Evolutionary conservation across 2,888 invertebrate species (phyloP).

Genomic region (Clostera curtula): DNA sequence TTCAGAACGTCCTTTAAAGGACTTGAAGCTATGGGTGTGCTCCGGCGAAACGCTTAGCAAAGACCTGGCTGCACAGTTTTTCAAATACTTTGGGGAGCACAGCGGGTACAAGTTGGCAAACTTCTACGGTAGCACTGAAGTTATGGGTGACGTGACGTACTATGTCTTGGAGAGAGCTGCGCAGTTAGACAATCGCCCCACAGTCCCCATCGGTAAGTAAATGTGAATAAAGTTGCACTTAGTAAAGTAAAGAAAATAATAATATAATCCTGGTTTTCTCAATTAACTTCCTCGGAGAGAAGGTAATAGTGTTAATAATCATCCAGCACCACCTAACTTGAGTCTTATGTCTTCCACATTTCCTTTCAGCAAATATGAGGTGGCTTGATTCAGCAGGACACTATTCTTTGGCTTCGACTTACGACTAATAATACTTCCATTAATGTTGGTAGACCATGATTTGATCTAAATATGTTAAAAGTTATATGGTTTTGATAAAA

Average conservation of each 20-base stretch:
- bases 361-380: too few species aligned
- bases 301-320: too few species aligned
- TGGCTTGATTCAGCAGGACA: too few species aligned
- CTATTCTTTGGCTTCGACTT: too few species aligned
- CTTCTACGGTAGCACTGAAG: constrained; percentile 93
- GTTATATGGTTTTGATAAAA: neutral
- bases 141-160: constrained; percentile 93
- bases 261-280: too few species aligned
- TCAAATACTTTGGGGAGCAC: constrained; percentile 80
- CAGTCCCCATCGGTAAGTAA: constrained; percentile 87
- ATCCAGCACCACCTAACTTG: neutral
- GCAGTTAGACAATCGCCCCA: constrained; percentile 77
- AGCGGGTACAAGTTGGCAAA: constrained; percentile 82
- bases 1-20: constrained; percentile 69
- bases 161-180: constrained; percentile 77
- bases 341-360: too few species aligned
- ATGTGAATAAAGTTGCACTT: too few species aligned
- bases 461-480: neutral
- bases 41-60: constrained; percentile 88
- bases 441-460: too few species aligned
- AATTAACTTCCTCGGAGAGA: too few species aligned
- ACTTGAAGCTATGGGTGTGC: constrained; percentile 87
- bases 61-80: constrained; percentile 83
- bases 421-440: too few species aligned
- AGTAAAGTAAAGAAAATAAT: too few species aligned